Percentiles rank a stretch among this genome's conserved stretches.
Conservation (phyloP, 1,140 invertebrate genomes). For the Nasonia longicornis region DNA sequence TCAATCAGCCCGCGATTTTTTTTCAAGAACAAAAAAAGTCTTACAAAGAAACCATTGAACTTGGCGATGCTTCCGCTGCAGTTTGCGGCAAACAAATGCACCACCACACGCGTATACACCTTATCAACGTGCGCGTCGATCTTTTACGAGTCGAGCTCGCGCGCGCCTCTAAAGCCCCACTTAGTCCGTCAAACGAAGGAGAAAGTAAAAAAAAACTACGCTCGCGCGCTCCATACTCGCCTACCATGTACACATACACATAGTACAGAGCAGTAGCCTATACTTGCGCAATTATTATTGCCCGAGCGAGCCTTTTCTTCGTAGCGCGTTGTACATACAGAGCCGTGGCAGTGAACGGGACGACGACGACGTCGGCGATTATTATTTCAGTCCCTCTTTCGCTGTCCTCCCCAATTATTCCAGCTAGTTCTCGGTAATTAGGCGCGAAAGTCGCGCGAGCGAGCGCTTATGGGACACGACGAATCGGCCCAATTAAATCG, state of each 20-base stretch:
- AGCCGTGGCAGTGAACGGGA: not conserved
- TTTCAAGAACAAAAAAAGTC: not conserved
- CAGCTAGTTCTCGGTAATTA: constrained; percentile 1
- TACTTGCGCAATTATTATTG: constrained; percentile 7
- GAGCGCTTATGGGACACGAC: not conserved
- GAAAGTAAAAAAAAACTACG: not conserved
- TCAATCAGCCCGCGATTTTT: not conserved
- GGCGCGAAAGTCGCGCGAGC: not conserved
- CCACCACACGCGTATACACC: not conserved
- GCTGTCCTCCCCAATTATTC: not conserved
- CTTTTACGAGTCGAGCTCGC: not conserved
- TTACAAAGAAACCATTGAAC: not conserved
- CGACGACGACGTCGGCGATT: not conserved
- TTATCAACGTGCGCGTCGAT: not conserved
- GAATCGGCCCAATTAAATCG: not conserved
- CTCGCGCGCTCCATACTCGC: not conserved
- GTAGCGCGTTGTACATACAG: not conserved
- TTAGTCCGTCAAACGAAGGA: not conserved
- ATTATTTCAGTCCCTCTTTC: not conserved
- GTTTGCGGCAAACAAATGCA: not conserved
- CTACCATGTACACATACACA: too few species aligned
- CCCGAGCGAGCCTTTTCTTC: constrained; percentile 6
- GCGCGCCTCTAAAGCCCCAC: not conserved
- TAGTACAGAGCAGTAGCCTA: too few species aligned
- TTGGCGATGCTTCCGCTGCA: too few species aligned